Conservation (phyloP, 2,113 vertebrate genomes). For the Istiophorus platypterus region DNA sequence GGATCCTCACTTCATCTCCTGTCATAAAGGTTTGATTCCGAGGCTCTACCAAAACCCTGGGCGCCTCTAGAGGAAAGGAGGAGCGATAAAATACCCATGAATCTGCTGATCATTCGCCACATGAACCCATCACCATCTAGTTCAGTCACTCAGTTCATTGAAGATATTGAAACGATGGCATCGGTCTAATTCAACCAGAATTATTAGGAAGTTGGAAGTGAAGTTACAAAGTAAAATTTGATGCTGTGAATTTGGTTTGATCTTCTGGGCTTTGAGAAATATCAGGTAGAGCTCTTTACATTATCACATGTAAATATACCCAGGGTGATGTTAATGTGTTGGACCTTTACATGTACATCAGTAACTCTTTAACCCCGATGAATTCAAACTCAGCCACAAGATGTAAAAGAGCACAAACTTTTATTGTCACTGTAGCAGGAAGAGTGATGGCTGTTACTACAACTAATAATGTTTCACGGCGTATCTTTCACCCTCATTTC, state of each 20-base stretch:
- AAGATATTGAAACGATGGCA: neutral
- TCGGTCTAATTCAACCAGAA: neutral
- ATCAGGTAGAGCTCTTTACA: neutral
- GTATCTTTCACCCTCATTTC: slow-evolving; percentile 52
- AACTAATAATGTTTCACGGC: slow-evolving; percentile 63
- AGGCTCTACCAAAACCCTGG: slow-evolving; percentile 89
- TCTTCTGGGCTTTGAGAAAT: neutral
- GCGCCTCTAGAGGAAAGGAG: slow-evolving; percentile 83
- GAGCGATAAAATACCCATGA: neutral
- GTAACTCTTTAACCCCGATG: neutral
- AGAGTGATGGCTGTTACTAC: slow-evolving; percentile 37
- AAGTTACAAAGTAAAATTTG: no score
- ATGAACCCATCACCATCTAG: neutral
- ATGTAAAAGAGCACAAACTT: slow-evolving; percentile 25
- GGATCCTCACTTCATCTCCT: slow-evolving; percentile 91
- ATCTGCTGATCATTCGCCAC: neutral
- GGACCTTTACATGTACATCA: neutral
- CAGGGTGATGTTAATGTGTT: neutral
- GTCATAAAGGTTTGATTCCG: slow-evolving; percentile 90
- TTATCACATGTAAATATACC: neutral
- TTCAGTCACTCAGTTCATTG: neutral
- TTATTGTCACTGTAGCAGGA: slow-evolving; percentile 39
- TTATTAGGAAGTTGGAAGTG: no score
- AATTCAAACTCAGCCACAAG: neutral
- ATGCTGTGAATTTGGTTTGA: neutral